Evolutionary conservation across 1,140 invertebrate genomes (phyloP), one percentile per base, ranked within the genome.

Genomic region (Drosophila melanica): DNA sequence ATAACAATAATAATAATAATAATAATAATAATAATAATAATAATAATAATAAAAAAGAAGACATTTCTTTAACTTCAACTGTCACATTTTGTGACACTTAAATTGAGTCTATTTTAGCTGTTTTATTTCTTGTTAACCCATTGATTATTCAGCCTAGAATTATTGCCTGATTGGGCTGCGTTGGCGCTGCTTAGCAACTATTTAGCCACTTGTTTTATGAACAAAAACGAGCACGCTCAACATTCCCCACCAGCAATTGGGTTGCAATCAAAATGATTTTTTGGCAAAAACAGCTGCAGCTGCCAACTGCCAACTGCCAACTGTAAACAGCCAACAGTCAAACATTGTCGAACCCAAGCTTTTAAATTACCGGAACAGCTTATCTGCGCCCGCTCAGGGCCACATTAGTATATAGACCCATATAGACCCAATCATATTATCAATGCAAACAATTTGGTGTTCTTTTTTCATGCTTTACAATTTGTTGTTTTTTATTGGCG

Each of bases 401-500:
- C 57, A 48, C 35, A 23, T 30, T 5, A 35, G 23, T 53, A 2
- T n/a, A 41, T 47, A 11, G 20, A 33, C 30, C 6, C 30, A 33
- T 9, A 35, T 35, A 35, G 0, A 7, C 23, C 53, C 23, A n/a
- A n/a, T n/a, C 14, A 27, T 58, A 63, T 30, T 33, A 37, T 55
- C n/a, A 69, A 57, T 42, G 51, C 35, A 23, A 23, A 45, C 10
- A 70, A n/a, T 45, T 30, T 16, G n/a, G 11, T 6, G 55, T 50
- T 18, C 3, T 48, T 42, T 45, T 35, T 35, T 35, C 3, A 27
- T 27, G 27, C 39, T 23, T 55, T 47, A 20, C 20, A 27, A 42
- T 60, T 67, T 74, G 51, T 70, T 63, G 67, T 60, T 67, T 74
- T 57, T 70, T 63, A 72, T 74, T 69, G 18, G 42, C 55, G 48